Conservation (phyloP, 2,888 invertebrate species). For the Phengaris alcon region DNA sequence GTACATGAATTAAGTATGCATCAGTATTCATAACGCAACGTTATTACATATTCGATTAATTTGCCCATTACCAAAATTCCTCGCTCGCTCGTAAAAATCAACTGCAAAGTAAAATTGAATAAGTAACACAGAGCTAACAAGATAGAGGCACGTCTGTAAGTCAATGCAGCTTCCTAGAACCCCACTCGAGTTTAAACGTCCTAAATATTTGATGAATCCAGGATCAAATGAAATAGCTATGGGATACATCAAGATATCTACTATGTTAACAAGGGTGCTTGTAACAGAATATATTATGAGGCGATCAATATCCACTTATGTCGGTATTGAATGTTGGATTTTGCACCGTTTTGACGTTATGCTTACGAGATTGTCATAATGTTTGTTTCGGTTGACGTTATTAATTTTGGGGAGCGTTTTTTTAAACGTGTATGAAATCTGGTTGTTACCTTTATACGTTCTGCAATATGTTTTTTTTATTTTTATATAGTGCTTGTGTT, state of each 20-base stretch:
- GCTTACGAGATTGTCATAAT: neutral
- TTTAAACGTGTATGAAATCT: neutral
- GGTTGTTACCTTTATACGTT: neutral
- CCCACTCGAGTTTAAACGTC: conserved; percentile 68
- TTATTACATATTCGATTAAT: conserved; percentile 4
- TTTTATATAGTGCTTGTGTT: no score
- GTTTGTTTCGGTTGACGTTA: neutral
- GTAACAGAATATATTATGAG: conserved; percentile 67
- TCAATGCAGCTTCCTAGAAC: conserved; percentile 50
- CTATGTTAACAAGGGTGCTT: conserved; percentile 70
- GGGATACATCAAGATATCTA: conserved; percentile 56
- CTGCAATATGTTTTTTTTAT: no score
- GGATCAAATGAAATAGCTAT: conserved; percentile 71
- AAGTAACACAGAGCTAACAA: conserved; percentile 41
- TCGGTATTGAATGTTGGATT: conserved; percentile 22
- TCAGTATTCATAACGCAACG: no score
- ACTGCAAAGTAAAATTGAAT: conserved; percentile 41
- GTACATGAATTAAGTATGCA: no score
- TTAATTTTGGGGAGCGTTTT: neutral
- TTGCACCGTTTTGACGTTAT: conserved; percentile 3
- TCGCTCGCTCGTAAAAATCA: conserved; percentile 30
- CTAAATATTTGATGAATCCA: conserved; percentile 75
- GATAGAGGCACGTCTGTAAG: conserved; percentile 52
- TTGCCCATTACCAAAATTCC: conserved; percentile 32
- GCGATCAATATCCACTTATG: conserved; percentile 58